Evolutionary conservation across 2,797 vertebrate species (phyloP), one percentile per base, ranked within the genome.

Genomic region (Melanotaenia nigrans): DNA sequence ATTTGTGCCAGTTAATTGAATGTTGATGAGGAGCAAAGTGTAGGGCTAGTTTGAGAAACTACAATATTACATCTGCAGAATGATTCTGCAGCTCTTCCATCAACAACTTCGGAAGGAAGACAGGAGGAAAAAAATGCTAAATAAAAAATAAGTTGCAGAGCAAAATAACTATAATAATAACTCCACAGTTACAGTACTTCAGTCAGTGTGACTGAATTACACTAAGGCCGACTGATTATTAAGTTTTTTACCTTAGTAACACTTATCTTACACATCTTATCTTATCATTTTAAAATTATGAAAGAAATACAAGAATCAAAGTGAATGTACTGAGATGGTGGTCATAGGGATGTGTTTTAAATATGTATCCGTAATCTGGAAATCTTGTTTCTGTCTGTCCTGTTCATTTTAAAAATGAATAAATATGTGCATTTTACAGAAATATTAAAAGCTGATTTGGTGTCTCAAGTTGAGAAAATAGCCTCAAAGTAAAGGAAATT

Each of bases 1-100:
- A 47, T 69, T 28, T 61, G 10, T 58, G 49, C 2, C 20, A 35
- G 16, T 36, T 11, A 35, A 64, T 55, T 61, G 5, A 58, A 76
- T 60, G 79, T 65, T 64, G 22, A 76, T 45, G 32, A 68, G 40
- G 0, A 36, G 62, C 36, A 67, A 45, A 51, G 66, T 54, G 24
- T n/a, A 65, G 22, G 10, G 42, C 38, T 32, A 33, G 62, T 49
- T 42, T 47, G 7, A 54, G 57, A 79, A 70, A 49, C 14, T 0
- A 33, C 14, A 30, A 16, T 8, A 12, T 20, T 14, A 25, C 58
- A 56, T 65, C 64, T 55, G 42, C 35, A 62, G 59, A 77, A 54
- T 33, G 33, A 45, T 65, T 55, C 16, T 55, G 33, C 42, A 16
- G 42, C 28, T 45, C 58, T 58, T 53, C 53, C 69, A 72, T 78